Evolutionary conservation across 2,113 vertebrate genomes (phyloP).

Genomic region (Poeciliopsis occidentalis): DNA sequence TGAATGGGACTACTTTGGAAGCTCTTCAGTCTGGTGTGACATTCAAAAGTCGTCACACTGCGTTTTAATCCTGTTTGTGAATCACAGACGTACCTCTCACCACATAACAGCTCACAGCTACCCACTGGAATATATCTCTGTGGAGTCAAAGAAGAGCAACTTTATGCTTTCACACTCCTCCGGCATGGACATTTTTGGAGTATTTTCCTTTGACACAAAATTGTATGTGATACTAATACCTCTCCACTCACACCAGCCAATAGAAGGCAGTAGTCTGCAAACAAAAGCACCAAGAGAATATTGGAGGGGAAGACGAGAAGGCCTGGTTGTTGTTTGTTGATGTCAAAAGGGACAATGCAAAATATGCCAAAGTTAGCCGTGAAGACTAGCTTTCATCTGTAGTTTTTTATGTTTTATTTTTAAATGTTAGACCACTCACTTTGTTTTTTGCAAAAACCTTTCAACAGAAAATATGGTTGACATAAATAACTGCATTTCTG

Average conservation of each 20-base stretch:
- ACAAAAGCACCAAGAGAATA: not conserved
- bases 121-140: conserved; percentile 17
- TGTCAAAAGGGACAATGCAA: too few species aligned
- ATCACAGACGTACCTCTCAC: conserved; percentile 34
- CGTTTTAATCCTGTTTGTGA: conserved; percentile 55
- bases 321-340: too few species aligned
- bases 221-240: not conserved
- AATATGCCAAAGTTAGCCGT: too few species aligned
- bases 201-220: not conserved
- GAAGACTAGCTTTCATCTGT: too few species aligned
- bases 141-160: conserved; percentile 6
- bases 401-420: not conserved
- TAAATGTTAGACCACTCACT: not conserved
- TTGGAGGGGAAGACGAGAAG: not conserved
- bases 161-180: not conserved
- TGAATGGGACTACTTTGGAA: conserved; percentile 30
- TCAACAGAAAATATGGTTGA: not conserved
- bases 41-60: conserved; percentile 54
- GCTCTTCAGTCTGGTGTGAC: conserved; percentile 24
- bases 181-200: not conserved
- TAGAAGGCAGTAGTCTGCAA: not conserved
- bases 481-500: not conserved
- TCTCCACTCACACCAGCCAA: not conserved
- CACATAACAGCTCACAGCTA: conserved; percentile 32
- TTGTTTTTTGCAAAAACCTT: not conserved